A percentile compares a stretch with the other conserved stretches of the same genome.
phyloP scores from a whole-genome alignment of 2,888 invertebrate species.

The Oxystoma pomonae region DNA sequence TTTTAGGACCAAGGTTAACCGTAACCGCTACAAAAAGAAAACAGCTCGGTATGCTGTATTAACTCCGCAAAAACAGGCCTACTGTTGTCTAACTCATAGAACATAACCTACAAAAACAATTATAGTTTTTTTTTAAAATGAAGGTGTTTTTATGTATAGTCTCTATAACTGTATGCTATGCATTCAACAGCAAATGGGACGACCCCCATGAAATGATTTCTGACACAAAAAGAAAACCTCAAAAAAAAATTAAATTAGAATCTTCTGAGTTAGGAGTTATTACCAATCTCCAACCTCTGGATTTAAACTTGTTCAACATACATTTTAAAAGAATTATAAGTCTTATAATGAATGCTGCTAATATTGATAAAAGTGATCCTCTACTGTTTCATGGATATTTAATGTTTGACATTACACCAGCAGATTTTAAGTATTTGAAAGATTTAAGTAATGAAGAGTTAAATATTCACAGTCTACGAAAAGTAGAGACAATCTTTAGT shows the following conservation, averaged over 20 bases:
- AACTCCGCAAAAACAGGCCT: too few species aligned
- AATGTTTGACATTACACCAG: constrained; percentile 19
- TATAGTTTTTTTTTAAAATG: too few species aligned
- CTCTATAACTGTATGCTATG: too few species aligned
- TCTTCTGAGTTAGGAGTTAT: constrained; percentile 10
- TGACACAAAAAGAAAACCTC: constrained; percentile 15
- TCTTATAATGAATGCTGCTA: constrained; percentile 25
- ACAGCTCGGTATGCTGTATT: too few species aligned
- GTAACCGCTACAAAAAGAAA: too few species aligned
- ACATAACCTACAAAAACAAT: too few species aligned
- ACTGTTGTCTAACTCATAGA: too few species aligned
- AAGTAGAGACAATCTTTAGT: constrained; percentile 28
- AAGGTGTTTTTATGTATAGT: too few species aligned
- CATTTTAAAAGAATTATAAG: constrained; percentile 27
- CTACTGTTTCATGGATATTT: constrained; percentile 21
- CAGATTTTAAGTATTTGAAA: constrained; percentile 24
- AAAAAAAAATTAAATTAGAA: constrained; percentile 11
- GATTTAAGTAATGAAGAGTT: constrained; percentile 21
- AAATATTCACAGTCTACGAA: constrained; percentile 23
- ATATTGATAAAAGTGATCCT: constrained; percentile 19
- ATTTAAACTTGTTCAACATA: neutral
- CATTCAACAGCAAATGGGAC: constrained; percentile 26
- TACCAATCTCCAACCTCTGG: neutral
- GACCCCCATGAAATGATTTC: constrained; percentile 32
- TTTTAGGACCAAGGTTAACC: too few species aligned